Evolutionary conservation across 2,888 invertebrate genomes (phyloP).

Genomic region (Notodonta dromedarius): DNA sequence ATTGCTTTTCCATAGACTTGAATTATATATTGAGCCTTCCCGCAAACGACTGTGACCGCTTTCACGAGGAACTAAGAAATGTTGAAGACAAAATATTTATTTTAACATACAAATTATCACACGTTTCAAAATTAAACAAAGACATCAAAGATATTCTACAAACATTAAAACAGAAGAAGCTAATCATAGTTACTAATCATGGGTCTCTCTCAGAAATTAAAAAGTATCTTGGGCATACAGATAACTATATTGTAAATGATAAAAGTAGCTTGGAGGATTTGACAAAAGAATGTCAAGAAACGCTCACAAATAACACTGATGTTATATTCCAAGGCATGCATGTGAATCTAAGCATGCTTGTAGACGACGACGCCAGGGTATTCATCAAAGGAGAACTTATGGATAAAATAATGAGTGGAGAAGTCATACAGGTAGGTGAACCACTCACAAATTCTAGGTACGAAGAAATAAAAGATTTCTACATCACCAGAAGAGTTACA

Average conservation of each 20-base stretch:
- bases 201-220: not conserved
- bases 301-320: constrained; percentile 5
- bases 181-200: not conserved
- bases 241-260: not conserved
- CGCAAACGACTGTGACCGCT: not conserved
- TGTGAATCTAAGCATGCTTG: constrained; percentile 6
- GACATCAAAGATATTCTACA: not conserved
- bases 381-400: constrained; percentile 10
- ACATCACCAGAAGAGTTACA: constrained; percentile 6
- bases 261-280: constrained; percentile 8
- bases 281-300: constrained; percentile 6
- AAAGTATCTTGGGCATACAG: not conserved
- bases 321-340: constrained; percentile 11
- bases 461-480: constrained; percentile 12
- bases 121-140: not conserved
- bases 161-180: not conserved
- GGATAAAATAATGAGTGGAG: constrained; percentile 10
- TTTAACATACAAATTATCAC: not conserved
- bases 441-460: constrained; percentile 7
- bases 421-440: constrained; percentile 9
- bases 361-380: constrained; percentile 7
- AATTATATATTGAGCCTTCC: not conserved
- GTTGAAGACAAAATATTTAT: not conserved
- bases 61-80: not conserved
- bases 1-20: not conserved